Evolutionary conservation across 2,797 vertebrate species (phyloP), one percentile per base, ranked within the genome.

Genomic region (Centropyge bicolor): DNA sequence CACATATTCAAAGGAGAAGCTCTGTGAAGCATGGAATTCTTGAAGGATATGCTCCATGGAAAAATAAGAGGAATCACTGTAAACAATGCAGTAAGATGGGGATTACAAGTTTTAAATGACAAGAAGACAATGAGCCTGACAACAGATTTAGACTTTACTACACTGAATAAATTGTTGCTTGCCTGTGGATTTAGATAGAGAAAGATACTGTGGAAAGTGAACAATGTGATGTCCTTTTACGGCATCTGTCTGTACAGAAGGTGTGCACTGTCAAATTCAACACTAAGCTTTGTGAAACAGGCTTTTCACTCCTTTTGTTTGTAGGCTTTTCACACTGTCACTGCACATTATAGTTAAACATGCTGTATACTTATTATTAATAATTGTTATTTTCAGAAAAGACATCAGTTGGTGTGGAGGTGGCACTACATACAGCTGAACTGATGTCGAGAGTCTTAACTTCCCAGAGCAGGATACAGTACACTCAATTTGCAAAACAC

Each of bases 21-120:
- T 88, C 91, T 81, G 76, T 86, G 78, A 90, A 92, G 90, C 92
- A 64, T 92, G 78, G 87, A 86, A 89, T 92, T 92, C 81, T 93
- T 86, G 78, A 78, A 88, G 82, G 87, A 90, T 85, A 80, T 83
- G 86, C 90, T 90, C 84, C 86, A 74, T 86, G 89, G 80, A 88
- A 92, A 90, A 91, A 90, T 86, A 87, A 89, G 84, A 84, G 75
- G 69, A 82, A 85, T 84, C 69, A 59, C 70, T 76, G 86, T 91
- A 93, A 94, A 95, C 92, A 94, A 90, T 85, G 68, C 83, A 43
- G 55, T 5, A 67, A 68, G 76, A 82, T 7, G 65, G 72, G 91
- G 92, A 95, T 94, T 94, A 92, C 77, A 91, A 70, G 19, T 92
- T 93, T 85, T 81, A 92, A 88, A 93, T 86, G 86, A 89, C 84